phyloP scores from a whole-genome alignment of 2,888 invertebrate genomes.

The Gastracanthus pulcherrimus region DNA sequence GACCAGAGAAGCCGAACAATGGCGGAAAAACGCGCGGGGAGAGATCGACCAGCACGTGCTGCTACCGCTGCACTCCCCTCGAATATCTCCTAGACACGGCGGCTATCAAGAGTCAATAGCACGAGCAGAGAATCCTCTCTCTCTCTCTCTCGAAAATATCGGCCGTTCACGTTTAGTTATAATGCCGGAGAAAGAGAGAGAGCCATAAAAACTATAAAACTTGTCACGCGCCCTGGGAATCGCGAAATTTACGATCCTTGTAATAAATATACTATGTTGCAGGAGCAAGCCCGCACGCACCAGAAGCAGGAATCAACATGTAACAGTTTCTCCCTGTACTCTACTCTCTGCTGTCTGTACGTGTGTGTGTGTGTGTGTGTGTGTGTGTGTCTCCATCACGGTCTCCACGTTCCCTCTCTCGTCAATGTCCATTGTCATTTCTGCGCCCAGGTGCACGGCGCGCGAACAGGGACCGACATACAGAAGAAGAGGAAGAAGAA shows the following conservation, averaged over 20 bases:
- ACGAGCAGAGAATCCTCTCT: not conserved
- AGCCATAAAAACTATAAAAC: conserved; percentile 41
- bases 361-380: no score
- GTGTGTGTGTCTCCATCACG: no score
- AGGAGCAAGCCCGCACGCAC: not conserved
- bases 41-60: no score
- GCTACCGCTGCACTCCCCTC: no score
- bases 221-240: conserved; percentile 17
- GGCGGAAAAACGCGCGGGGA: not conserved
- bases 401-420: not conserved
- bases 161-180: not conserved
- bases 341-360: no score
- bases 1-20: not conserved
- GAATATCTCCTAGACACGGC: not conserved
- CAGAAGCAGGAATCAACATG: not conserved
- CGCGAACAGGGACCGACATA: not conserved
- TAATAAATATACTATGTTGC: not conserved
- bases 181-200: not conserved
- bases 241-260: conserved; percentile 42
- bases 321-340: not conserved
- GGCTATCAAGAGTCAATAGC: not conserved
- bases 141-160: not conserved
- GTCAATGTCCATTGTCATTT: conserved; percentile 31
- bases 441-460: conserved; percentile 18
- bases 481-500: not conserved